Conservation (phyloP, 53 echinoderm and acorn worm genomes). For the Actinopyga echinites region DNA sequence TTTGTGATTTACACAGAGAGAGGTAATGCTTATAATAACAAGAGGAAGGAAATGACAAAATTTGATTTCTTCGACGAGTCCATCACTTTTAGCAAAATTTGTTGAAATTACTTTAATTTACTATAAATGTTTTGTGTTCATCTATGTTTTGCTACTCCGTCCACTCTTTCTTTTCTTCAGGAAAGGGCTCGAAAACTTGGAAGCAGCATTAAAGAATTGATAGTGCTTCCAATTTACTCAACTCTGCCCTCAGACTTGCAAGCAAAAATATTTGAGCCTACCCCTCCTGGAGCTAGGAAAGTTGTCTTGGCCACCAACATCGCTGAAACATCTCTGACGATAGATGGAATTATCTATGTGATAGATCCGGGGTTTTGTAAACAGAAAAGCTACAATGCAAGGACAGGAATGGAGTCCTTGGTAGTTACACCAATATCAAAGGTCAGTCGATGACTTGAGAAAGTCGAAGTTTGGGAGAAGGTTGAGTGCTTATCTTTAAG, state of each 20-base stretch:
- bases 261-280: conserved; percentile 95
- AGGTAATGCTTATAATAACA: no score
- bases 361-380: conserved; percentile 96
- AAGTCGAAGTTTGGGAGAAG: no score
- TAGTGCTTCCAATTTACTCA: conserved; percentile 94
- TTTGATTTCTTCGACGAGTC: no score
- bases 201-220: conserved; percentile 78
- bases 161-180: conserved; percentile 26
- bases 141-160: background rate
- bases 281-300: conserved; percentile 90
- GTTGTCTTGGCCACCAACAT: conserved; percentile 98
- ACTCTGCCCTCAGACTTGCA: conserved; percentile 96
- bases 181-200: conserved; percentile 88
- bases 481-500: no score
- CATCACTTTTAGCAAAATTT: no score
- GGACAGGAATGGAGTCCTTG: conserved; percentile 97
- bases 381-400: conserved; percentile 98
- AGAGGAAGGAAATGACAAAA: no score
- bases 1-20: no score
- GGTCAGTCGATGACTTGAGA: conserved; percentile 38
- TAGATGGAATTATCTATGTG: conserved; percentile 92
- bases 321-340: conserved; percentile 95
- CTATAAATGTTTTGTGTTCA: no score
- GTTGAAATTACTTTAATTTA: no score
- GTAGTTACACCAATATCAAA: conserved; percentile 94